These are phyloP conservation scores for Thumatha senex DNA, from an alignment of 2,888 invertebrate species.

Conservation along the genomic window DNA sequence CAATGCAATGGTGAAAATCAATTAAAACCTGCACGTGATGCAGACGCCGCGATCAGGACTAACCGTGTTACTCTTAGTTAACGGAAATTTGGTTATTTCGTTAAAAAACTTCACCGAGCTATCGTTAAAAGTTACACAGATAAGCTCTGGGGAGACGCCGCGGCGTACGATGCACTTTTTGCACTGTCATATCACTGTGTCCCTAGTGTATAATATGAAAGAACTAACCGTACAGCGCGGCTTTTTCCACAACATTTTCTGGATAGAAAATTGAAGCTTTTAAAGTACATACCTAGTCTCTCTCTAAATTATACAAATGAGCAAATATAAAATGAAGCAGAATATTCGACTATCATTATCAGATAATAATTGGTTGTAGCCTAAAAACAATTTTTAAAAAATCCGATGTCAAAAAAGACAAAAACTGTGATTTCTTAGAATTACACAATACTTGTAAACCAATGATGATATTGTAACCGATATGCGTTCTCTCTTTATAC, in stretches of 20 bases:
- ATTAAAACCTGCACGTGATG: conserved; percentile 42
- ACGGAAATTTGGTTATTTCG: conserved; percentile 77
- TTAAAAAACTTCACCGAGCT: conserved; percentile 77
- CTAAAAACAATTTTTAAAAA: no score
- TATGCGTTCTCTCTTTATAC: no score
- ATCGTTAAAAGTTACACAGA: conserved; percentile 79
- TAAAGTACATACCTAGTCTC: background rate
- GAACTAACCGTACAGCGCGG: background rate
- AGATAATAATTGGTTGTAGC: no score
- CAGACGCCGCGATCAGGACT: conserved; percentile 60
- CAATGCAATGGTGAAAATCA: conserved; percentile 35
- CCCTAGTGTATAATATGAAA: conserved; percentile 13
- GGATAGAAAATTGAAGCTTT: background rate
- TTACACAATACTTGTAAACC: no score
- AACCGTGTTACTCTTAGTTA: conserved; percentile 57
- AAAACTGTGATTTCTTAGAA: no score
- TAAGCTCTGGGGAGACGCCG: conserved; percentile 62
- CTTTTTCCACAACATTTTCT: background rate
- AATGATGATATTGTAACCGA: no score
- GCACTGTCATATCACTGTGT: conserved; percentile 24
- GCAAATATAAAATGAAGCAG: no score
- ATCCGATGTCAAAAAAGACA: no score
- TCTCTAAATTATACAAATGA: no score
- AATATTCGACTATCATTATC: no score
- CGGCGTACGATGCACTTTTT: conserved; percentile 34